Conservation (phyloP, 2,113 vertebrate species). For the Sminthopsis crassicaudata region DNA sequence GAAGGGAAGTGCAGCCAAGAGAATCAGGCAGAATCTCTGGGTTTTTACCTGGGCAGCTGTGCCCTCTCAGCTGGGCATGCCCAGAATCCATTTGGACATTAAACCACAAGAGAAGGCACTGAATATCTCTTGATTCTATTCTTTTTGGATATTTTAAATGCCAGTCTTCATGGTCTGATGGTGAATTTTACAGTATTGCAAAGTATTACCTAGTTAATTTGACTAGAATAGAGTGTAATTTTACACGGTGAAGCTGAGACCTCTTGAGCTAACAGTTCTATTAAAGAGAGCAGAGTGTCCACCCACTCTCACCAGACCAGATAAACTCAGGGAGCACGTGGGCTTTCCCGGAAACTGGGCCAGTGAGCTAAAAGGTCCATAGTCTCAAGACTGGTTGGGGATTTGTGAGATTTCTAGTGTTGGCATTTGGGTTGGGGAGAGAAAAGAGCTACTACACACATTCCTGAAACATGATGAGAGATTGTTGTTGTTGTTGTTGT, state of each 20-base stretch:
- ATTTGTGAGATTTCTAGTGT: neutral
- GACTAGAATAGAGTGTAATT: slow-evolving; percentile 84
- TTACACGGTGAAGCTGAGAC: slow-evolving; percentile 80
- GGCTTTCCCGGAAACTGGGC: slow-evolving; percentile 37
- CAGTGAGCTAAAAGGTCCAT: neutral
- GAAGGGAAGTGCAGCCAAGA: neutral
- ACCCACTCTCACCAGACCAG: slow-evolving; percentile 21
- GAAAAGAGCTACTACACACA: neutral
- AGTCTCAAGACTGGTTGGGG: neutral
- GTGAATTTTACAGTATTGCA: slow-evolving; percentile 86
- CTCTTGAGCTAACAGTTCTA: slow-evolving; percentile 80
- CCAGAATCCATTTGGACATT: neutral
- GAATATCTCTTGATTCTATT: neutral
- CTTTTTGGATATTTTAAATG: slow-evolving; percentile 78
- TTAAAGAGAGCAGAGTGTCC: slow-evolving; percentile 30
- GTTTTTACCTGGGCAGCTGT: too few species aligned
- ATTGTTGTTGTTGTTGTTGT: neutral
- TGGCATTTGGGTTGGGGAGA: neutral
- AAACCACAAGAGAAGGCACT: neutral
- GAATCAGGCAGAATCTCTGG: accelerated
- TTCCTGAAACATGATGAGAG: neutral
- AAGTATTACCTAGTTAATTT: slow-evolving; percentile 87
- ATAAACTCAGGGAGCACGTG: neutral
- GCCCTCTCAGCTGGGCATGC: neutral
- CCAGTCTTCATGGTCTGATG: slow-evolving; percentile 85